Percentiles rank a stretch among this genome's conserved stretches.
Evolutionary conservation across 2,113 vertebrate species (phyloP).

Genomic region (human (Homo sapiens)): DNA sequence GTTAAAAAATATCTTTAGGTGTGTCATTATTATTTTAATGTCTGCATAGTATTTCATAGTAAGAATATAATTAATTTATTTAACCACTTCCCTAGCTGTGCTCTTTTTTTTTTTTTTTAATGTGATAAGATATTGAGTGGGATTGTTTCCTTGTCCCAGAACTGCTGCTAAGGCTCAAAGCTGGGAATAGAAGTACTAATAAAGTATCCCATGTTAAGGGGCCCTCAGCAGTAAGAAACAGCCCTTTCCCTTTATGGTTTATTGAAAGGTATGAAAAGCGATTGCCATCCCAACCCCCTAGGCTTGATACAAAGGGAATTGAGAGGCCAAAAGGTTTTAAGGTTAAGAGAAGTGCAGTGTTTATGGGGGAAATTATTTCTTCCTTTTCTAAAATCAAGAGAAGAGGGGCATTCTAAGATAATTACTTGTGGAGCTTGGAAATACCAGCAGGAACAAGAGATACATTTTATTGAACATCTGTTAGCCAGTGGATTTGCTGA

Average conservation of each 20-base stretch:
- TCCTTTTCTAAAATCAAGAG: slow-evolving; percentile 14
- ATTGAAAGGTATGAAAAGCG: background rate
- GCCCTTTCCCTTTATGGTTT: background rate
- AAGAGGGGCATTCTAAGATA: background rate
- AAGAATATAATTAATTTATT: slow-evolving; percentile 10
- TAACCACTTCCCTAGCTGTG: background rate
- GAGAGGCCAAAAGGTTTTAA: background rate
- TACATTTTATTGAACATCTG: background rate
- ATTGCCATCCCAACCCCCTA: background rate
- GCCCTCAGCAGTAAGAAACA: background rate
- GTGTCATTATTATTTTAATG: background rate
- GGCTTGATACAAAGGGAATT: background rate
- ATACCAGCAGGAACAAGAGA: background rate
- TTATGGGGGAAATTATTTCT: background rate
- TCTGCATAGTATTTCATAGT: slow-evolving; percentile 11
- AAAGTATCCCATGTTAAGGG: background rate
- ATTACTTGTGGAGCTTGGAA: background rate
- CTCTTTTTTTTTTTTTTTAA: background rate
- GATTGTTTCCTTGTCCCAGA: background rate
- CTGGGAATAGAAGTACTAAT: background rate
- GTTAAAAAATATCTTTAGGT: background rate
- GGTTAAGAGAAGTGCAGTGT: background rate
- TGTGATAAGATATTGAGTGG: background rate
- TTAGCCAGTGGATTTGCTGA: background rate
- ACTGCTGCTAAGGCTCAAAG: background rate